A percentile compares a stretch with the other conserved stretches of the same genome.
Conservation (phyloP, 2,113 vertebrate species). For the Brevimyrus niger region DNA sequence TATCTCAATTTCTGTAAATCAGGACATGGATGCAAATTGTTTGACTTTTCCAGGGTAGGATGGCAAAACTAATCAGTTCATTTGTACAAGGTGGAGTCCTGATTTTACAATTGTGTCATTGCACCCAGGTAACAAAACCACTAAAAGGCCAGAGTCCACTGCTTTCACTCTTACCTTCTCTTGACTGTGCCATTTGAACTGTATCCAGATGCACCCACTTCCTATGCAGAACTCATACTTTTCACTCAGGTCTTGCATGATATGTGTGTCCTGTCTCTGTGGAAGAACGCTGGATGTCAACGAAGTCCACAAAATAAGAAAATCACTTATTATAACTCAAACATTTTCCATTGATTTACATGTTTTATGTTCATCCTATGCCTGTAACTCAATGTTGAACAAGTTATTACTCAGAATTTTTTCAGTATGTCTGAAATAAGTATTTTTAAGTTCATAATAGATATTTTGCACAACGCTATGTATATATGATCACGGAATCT, state of each 20-base stretch:
- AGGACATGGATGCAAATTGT: neutral
- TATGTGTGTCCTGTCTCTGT: neutral
- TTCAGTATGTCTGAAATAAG: neutral
- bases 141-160: constrained; percentile 3
- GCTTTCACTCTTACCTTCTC: neutral
- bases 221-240: neutral
- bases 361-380: neutral
- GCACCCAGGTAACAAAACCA: neutral
- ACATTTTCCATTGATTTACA: neutral
- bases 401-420: neutral
- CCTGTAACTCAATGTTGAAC: neutral
- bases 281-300: neutral
- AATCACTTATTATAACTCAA: neutral
- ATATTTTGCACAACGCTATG: neutral
- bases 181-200: neutral
- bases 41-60: neutral
- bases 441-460: neutral
- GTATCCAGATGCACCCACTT: neutral
- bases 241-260: neutral
- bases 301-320: neutral
- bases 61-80: neutral
- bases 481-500: neutral
- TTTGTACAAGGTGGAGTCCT: neutral
- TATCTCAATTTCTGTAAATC: neutral
- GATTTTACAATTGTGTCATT: neutral